Base-by-base conservation (phyloP, 2,113 vertebrate species). In the Oncorhynchus masou region DNA sequence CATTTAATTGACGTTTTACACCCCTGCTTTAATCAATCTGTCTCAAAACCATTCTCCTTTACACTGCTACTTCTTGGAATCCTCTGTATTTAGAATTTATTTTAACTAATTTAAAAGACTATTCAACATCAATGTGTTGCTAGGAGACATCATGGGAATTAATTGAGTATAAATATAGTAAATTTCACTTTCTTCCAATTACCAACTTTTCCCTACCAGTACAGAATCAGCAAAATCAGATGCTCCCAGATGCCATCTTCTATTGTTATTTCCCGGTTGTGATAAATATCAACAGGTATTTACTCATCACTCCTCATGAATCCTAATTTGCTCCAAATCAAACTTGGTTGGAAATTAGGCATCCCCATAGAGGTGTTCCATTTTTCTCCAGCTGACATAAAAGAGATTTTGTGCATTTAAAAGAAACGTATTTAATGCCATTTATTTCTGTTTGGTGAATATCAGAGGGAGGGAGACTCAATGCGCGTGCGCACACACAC, bases 301-400 rank as follows among this genome's bases (percentile, higher is more conserved):
- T 78, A 62, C 51, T 80, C 71, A 20, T 8, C 31, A 75, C 54
- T 80, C 68, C 49, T 71, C 69, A 57, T 54, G 75, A 82, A 85
- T 85, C 39, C 64, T 78, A 82, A 85, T 85, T 75, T 60, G 66
- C 49, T 70, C 74, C 72, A 67, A 74, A 29, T 34, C 65, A 64
- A 51, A 25, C 49, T 48, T 6, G 15, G 19, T 57, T 71, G 45
- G 68, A 78, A 62, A 34, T 16, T 19, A 60, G 0, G 11, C 22
- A 67, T 77, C 76, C 69, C 79, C 62, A 16, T 69, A 70, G 73
- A 82, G 71, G 70, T 70, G 69, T 64, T 68, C 74, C 51, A 80
- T 62, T 73, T 74, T 31, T 24, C 39, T 19, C 49, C 49, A 51
- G 12, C 39, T 29, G 22, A 73, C 66, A 73, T 73, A 8, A 78